Conservation (phyloP, 2,888 invertebrate species). For the Augochlorella aurata region DNA sequence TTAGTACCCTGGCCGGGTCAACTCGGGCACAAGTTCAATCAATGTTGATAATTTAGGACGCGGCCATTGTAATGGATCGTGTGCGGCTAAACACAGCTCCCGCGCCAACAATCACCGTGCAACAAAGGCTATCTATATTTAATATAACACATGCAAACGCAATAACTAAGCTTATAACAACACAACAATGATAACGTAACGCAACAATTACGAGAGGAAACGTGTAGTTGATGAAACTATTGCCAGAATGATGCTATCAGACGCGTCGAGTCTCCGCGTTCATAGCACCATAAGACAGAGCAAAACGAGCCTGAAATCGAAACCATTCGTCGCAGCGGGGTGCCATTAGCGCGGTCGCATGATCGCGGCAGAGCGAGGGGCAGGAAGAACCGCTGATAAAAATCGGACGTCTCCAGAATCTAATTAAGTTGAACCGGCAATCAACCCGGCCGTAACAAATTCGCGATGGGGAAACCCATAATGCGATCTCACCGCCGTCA, state of each 20-base stretch:
- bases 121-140: no score
- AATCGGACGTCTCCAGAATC: conserved; percentile 49
- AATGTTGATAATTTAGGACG: conserved; percentile 24
- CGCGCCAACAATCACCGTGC: no score
- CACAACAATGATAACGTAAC: no score
- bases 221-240: no score
- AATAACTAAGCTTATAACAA: no score
- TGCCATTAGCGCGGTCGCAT: conserved; percentile 10
- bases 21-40: conserved; percentile 12
- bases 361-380: conserved; percentile 21
- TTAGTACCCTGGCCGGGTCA: conserved; percentile 10
- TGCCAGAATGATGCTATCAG: no score
- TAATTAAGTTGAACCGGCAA: conserved; percentile 58
- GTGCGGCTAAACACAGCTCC: background rate
- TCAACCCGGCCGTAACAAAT: conserved; percentile 56
- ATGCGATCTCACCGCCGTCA: conserved; percentile 39
- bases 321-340: background rate
- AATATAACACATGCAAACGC: no score
- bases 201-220: no score
- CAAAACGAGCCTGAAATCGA: background rate
- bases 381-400: conserved; percentile 38
- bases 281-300: background rate
- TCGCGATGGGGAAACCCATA: conserved; percentile 52
- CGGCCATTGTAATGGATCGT: conserved; percentile 4
- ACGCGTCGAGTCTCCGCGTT: no score